Base-by-base conservation (phyloP, 2,113 vertebrate genomes). In the Epinephelus fuscoguttatus region DNA sequence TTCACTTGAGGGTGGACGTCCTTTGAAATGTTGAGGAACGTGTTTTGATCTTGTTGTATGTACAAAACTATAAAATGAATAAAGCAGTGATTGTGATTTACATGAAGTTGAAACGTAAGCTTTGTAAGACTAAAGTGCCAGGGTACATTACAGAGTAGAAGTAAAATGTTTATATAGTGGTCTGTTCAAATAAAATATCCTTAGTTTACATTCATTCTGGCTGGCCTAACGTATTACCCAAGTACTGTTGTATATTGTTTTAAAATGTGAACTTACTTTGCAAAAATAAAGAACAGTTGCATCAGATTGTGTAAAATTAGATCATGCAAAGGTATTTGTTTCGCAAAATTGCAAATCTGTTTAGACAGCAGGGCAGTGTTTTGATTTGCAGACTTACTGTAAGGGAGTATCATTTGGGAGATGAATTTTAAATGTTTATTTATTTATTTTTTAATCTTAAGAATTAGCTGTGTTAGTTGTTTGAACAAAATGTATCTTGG, bases 381-480 rank as follows among this genome's bases (percentile, higher is more conserved):
- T 7, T 53, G 49, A 53, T 53, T 53, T 53, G 5, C 23, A 53
- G 17, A 11, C 25, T 80, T 64, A 30, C 30, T 30, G 30, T 30
- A 0, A 45, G 9, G 10, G 21, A 23, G 23, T 50, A 33, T 4
- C 14, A 40, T 66, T 40, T 67, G 30, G 49, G 25, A 55, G 40
- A 18, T 56, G 0, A 3, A 0, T 21, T 0, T 64, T 71, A 17
- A 60, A 77, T 37, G 4, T 14, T 14, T 14, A 27, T 14, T 14
- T 6, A 27, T n/a, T 13, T 63, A 4, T 42, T 14, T 1, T 42
- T 50, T 6, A 14, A 49, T 49, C 47, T 47, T 15, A 14, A 52
- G 23, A 21, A 3, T 4, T 23, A 13, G 45, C 15, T 67, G 42
- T 40, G 25, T 53, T 52, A 3, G 11, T 52, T 14, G 27, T 70